phyloP scores from a whole-genome alignment of 2,888 invertebrate species.

The Philereme vetulata region DNA sequence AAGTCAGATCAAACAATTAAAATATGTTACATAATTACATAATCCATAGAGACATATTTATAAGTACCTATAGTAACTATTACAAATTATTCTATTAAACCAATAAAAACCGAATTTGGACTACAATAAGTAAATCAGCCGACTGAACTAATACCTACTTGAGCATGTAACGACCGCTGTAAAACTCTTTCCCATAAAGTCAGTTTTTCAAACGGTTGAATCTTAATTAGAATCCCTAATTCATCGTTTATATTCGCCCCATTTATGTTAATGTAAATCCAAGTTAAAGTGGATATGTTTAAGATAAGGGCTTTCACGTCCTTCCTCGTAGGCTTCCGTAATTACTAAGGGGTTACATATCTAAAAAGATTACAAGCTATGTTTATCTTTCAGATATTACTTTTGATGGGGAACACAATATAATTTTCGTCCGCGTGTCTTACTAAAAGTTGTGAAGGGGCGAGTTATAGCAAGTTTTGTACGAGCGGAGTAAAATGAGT shows the following conservation, averaged over 20 bases:
- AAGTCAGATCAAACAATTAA: too few relatives aligned
- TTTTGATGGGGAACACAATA: background rate
- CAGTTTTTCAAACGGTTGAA: constrained; percentile 37
- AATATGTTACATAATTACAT: too few relatives aligned
- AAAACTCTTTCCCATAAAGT: constrained; percentile 24
- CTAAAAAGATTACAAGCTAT: constrained; percentile 10
- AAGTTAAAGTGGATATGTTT: constrained; percentile 41
- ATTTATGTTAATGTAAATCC: constrained; percentile 45
- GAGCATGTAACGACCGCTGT: constrained; percentile 4
- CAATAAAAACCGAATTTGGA: too few relatives aligned
- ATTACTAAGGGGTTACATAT: constrained; percentile 14
- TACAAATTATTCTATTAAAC: too few relatives aligned
- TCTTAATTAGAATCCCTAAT: constrained; percentile 49
- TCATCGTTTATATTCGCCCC: constrained; percentile 45
- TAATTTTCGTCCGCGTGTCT: too few relatives aligned
- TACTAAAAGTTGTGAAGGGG: too few relatives aligned
- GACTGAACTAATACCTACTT: background rate
- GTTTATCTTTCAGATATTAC: constrained; percentile 5
- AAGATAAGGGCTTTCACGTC: constrained; percentile 34
- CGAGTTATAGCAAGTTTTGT: too few relatives aligned
- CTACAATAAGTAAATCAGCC: too few relatives aligned
- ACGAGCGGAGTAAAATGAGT: too few relatives aligned
- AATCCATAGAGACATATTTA: too few relatives aligned
- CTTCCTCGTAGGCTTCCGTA: constrained; percentile 26
- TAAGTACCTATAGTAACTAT: too few relatives aligned